Evolutionary conservation across 2,888 invertebrate genomes (phyloP).

Genomic region (Coleophora flavipennella): DNA sequence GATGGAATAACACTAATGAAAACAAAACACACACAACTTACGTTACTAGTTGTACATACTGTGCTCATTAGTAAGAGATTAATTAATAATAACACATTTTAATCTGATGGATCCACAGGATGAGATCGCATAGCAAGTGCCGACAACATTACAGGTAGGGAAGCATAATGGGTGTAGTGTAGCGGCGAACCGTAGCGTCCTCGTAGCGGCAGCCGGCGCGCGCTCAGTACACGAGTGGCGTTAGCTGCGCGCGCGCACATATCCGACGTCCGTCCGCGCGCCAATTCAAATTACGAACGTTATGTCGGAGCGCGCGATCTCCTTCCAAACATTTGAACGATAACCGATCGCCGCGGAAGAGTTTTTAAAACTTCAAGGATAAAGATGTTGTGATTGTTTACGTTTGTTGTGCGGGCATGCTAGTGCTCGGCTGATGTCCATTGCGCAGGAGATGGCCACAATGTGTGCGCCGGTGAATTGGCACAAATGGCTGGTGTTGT

Average conservation of each 20-base stretch:
- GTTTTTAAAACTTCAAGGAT: slow-evolving; percentile 8
- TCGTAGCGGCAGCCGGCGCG: slow-evolving; percentile 40
- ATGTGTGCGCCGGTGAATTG: slow-evolving; percentile 66
- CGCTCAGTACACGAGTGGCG: slow-evolving; percentile 50
- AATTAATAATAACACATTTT: neutral
- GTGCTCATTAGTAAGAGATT: neutral
- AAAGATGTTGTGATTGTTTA: slow-evolving; percentile 26
- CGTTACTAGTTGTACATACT: neutral
- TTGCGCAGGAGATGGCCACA: slow-evolving; percentile 47
- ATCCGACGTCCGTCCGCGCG: slow-evolving; percentile 10
- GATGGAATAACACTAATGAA: too few relatives aligned
- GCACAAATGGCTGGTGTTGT: slow-evolving; percentile 70
- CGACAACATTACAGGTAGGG: too few relatives aligned
- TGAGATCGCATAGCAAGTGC: slow-evolving; percentile 4
- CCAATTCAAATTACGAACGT: slow-evolving; percentile 26
- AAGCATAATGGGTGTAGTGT: slow-evolving; percentile 41
- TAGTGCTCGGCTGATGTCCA: slow-evolving; percentile 32
- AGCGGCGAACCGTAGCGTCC: slow-evolving; percentile 53
- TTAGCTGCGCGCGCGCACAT: slow-evolving; percentile 57
- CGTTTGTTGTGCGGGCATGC: slow-evolving; percentile 23
- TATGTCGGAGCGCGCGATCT: slow-evolving; percentile 32
- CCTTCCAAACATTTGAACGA: slow-evolving; percentile 5
- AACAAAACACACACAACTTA: neutral
- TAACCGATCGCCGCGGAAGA: neutral
- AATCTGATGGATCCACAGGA: neutral